phyloP scores from a whole-genome alignment of 2,797 vertebrate genomes.

The Ctenosaura bakeri region DNA sequence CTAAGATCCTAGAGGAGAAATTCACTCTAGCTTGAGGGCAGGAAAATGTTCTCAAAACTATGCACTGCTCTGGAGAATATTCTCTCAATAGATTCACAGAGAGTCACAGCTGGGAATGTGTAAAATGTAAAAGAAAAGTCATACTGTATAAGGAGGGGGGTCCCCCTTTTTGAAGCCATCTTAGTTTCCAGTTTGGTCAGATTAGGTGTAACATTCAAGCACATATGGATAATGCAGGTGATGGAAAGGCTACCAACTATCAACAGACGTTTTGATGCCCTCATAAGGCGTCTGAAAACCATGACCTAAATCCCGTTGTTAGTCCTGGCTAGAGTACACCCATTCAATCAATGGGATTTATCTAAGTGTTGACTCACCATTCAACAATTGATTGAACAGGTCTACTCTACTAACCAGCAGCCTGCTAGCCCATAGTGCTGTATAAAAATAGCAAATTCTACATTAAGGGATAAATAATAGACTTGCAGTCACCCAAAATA shows the following conservation, averaged over 20 bases:
- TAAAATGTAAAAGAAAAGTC: background rate
- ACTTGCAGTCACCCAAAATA: no score
- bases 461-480: background rate
- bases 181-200: background rate
- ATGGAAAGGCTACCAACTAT: background rate
- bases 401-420: no score
- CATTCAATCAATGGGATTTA: no score
- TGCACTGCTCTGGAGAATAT: background rate
- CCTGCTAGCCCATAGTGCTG: background rate
- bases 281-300: background rate
- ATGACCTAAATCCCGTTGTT: no score
- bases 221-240: background rate
- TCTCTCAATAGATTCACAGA: background rate
- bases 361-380: no score
- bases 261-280: background rate
- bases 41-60: background rate
- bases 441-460: background rate
- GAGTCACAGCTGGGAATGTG: background rate
- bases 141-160: background rate
- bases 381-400: no score
- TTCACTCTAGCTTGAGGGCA: background rate
- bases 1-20: background rate
- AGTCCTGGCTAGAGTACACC: no score
- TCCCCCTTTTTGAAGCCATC: background rate
- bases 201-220: background rate